Evolutionary conservation across 1,140 invertebrate genomes (phyloP).

Genomic region (Trichonephila clavata): DNA sequence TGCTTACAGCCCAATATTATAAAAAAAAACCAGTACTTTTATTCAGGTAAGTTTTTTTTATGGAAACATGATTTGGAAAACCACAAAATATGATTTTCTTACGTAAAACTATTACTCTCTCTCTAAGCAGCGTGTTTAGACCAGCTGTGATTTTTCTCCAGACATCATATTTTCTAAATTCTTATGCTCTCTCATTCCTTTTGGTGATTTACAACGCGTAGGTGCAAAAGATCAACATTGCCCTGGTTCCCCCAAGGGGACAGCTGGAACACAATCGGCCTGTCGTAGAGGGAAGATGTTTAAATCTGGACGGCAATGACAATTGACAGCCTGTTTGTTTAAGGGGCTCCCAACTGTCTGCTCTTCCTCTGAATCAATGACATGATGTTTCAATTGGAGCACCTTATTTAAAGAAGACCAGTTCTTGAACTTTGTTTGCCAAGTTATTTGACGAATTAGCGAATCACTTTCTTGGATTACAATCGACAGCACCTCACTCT

Average conservation of each 20-base stretch:
- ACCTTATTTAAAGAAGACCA: not conserved
- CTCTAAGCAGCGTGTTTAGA: too few species aligned
- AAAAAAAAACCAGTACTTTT: too few species aligned
- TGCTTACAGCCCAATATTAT: too few species aligned
- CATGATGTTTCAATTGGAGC: not conserved
- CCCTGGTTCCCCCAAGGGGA: not conserved
- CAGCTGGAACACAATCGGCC: slow-evolving; percentile 38
- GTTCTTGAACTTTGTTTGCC: not conserved
- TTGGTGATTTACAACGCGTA: too few species aligned
- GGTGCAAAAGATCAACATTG: not conserved
- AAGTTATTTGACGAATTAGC: not conserved
- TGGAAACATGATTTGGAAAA: too few species aligned
- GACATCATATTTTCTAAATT: not conserved
- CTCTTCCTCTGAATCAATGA: not conserved
- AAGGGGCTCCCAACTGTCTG: not conserved
- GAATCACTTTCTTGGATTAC: not conserved
- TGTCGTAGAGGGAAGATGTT: slow-evolving; percentile 11
- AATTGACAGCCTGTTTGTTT: slow-evolving; percentile 42
- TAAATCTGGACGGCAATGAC: slow-evolving; percentile 25
- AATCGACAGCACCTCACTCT: not conserved
- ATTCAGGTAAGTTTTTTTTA: too few species aligned
- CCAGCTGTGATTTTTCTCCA: too few species aligned
- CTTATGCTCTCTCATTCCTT: not conserved
- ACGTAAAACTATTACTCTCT: too few species aligned
- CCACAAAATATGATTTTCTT: too few species aligned